A percentile compares a stretch with the other conserved stretches of the same genome.
These are phyloP conservation scores for Channa argus DNA, from an alignment of 2,113 vertebrate genomes.

Conservation along the genomic window DNA sequence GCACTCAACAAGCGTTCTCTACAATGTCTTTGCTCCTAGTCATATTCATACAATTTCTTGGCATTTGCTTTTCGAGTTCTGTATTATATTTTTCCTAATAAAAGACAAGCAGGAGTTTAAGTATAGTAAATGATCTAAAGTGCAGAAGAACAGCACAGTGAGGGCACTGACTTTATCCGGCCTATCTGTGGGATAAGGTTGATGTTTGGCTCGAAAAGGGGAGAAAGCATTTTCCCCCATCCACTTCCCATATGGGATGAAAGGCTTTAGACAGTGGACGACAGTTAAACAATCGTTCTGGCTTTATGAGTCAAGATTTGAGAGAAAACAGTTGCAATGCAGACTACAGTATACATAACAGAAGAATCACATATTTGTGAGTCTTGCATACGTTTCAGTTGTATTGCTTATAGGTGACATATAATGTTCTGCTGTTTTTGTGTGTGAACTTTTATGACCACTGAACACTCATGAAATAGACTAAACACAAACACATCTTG, in stretches of 20 bases:
- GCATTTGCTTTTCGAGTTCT: too few species aligned
- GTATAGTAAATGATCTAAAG: not conserved
- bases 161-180: not conserved
- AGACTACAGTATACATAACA: not conserved
- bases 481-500: too few species aligned
- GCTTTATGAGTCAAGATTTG: not conserved
- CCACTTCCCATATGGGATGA: slow-evolving; percentile 34
- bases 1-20: too few species aligned
- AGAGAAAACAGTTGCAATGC: slow-evolving; percentile 1
- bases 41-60: too few species aligned
- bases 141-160: not conserved
- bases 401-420: too few species aligned
- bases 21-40: too few species aligned
- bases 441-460: too few species aligned
- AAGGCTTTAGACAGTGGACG: slow-evolving; percentile 44
- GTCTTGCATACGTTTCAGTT: too few species aligned
- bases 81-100: too few species aligned
- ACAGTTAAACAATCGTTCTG: slow-evolving; percentile 27
- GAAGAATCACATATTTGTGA: not conserved
- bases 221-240: slow-evolving; percentile 1
- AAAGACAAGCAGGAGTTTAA: too few species aligned
- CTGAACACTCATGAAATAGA: too few species aligned
- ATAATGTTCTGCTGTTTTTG: too few species aligned
- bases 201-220: slow-evolving; percentile 1
- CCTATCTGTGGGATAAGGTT: slow-evolving; percentile 1